Evolutionary conservation across 2,888 invertebrate genomes (phyloP), one percentile per base, ranked within the genome.

Genomic region (Sarcophaga caerulescens): DNA sequence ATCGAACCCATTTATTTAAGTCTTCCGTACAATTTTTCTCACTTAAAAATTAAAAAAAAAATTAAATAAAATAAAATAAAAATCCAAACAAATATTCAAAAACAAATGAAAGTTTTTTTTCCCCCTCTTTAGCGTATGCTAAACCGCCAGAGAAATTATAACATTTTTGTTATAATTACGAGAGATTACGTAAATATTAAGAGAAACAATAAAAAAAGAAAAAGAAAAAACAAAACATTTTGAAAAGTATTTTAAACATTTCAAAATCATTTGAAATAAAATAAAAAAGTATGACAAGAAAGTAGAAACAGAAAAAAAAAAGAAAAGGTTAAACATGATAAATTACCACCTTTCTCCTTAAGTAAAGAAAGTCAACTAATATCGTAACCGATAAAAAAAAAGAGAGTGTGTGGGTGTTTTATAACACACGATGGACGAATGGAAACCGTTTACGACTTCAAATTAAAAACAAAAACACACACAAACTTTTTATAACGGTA

Each of bases 311-410:
- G 8, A 35, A 35, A 10, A 35, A 35, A 35, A 8, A 23, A 4
- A 35, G 23, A 60, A 82, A 65, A 63, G 62, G 21, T 83, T 74
- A 73, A 85, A 76, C 63, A 73, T 57, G 73, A 80, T 77, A 85
- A 85, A 85, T 83, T 83, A 83, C 75, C 79, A 76, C 81, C 82
- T 82, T 85, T 85, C 68, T 62, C 71, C 17, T 47, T 11, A 62
- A 19, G n/a, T 35, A 44, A 70, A 71, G 85, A 75, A 85, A 81
- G 85, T 75, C 70, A 65, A n/a, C 11, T 21, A 52, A 59, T 17
- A n/a, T 10, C 10, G 35, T 60, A 35, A 35, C 1, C 8, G 35
- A 35, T 47, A 45, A 73, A 62, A 5, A 19, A 19, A n/a, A 3
- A 35, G 35, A 3, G 62, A 23, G n/a, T 71, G 62, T 45, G 75